These are phyloP conservation scores for Scaptomyza caliginosa DNA, from an alignment of 2,888 invertebrate genomes.

Conservation along the genomic window DNA sequence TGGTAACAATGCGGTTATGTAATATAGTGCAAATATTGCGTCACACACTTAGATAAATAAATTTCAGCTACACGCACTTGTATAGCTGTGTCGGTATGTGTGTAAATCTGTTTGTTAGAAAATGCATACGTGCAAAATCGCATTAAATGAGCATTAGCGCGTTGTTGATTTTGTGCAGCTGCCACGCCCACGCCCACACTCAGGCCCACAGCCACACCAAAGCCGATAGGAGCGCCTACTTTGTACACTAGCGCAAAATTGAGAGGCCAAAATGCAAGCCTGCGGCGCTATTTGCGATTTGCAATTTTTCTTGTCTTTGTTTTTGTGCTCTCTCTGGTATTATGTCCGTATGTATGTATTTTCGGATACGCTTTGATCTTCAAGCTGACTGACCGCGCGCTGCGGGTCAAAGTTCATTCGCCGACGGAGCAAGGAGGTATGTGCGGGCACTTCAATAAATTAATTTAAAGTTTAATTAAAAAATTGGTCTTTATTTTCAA, in stretches of 20 bases:
- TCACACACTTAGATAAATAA: slow-evolving; percentile 70
- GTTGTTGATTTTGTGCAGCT: slow-evolving; percentile 61
- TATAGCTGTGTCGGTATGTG: not conserved
- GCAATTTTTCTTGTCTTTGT: not conserved
- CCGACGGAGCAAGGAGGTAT: not conserved
- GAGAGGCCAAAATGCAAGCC: slow-evolving; percentile 5
- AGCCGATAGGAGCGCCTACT: not conserved
- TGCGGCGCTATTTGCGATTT: slow-evolving; percentile 42
- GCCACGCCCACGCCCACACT: not conserved
- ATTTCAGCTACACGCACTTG: slow-evolving; percentile 41
- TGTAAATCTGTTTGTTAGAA: slow-evolving; percentile 31
- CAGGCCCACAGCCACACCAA: not conserved
- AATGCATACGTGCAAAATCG: slow-evolving; percentile 73
- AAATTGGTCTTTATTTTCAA: slow-evolving; percentile 78
- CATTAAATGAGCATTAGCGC: slow-evolving; percentile 80
- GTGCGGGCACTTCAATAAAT: slow-evolving; percentile 73
- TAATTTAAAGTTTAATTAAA: slow-evolving; percentile 79
- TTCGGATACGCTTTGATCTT: slow-evolving; percentile 53
- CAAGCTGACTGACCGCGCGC: slow-evolving; percentile 47
- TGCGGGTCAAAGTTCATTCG: slow-evolving; percentile 63
- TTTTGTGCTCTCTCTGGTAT: not conserved
- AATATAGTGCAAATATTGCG: slow-evolving; percentile 77
- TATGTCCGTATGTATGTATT: no score
- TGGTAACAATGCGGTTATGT: slow-evolving; percentile 71
- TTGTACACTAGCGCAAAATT: not conserved